Evolutionary conservation across 2,797 vertebrate genomes (phyloP).

Genomic region (Falco peregrinus): DNA sequence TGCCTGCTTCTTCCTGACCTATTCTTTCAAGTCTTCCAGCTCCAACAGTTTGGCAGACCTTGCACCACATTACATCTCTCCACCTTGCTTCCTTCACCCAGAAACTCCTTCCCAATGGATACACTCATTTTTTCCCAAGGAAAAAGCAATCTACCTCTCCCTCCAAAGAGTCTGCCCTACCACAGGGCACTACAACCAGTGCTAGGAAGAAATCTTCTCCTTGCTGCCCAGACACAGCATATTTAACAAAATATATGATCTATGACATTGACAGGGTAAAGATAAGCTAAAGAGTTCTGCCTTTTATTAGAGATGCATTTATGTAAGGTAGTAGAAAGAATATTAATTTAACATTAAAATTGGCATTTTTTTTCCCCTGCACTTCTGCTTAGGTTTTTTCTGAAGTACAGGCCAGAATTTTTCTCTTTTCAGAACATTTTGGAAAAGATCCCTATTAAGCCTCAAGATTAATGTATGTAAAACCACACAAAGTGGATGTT

Average conservation of each 20-base stretch:
- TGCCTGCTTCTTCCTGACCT: not conserved
- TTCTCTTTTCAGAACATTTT: not conserved
- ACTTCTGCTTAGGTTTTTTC: not conserved
- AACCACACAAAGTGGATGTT: not conserved
- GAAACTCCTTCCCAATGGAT: not conserved
- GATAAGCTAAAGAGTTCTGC: not conserved
- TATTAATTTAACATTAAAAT: not conserved
- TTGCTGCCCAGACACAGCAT: not conserved
- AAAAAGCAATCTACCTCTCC: not conserved
- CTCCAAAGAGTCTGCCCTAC: not conserved
- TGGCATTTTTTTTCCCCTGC: rapidly evolving
- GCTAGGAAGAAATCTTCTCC: not conserved
- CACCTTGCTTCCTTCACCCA: not conserved
- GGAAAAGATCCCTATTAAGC: not conserved
- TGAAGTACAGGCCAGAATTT: not conserved
- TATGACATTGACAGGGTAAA: not conserved
- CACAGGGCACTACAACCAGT: not conserved
- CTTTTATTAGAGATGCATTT: not conserved
- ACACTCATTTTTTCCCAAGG: not conserved
- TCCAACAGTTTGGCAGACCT: not conserved
- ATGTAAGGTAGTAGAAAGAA: not conserved
- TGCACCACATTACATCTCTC: not conserved
- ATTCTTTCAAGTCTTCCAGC: not conserved
- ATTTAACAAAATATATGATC: not conserved
- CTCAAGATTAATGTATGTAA: not conserved